Base-by-base conservation (phyloP, 1,140 invertebrate genomes). In the Chironomus striatipennis region DNA sequence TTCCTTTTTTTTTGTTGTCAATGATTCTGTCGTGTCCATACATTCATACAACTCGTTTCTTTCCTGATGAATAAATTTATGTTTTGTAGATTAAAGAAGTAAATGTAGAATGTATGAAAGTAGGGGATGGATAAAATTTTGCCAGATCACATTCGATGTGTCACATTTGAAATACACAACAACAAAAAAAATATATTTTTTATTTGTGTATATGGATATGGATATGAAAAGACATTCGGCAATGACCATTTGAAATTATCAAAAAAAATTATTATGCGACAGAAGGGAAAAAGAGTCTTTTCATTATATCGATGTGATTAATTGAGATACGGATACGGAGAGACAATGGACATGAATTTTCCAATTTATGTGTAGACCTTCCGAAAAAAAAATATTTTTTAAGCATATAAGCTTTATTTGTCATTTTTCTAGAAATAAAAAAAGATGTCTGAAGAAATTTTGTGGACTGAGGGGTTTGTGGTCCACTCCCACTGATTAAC, bases 271-370 rank as follows among this genome's bases (percentile, higher is more conserved):
- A 57, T 57, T n/a, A 57, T 57, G 12, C 47, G 12, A 15, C 10
- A 57, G 47, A 57, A 34, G 47, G n/a, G 12, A 47, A 10, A 47
- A 47, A 47, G 43, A n/a, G 47, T n/a, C 47, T 57, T 57, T 70
- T 70, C 18, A 70, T 70, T 21, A 70, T 70, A 70, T 70, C 65
- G 65, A 70, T 70, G 65, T 70, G 65, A 70, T 70, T 70, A 70
- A 70, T 70, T 70, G 65, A 70, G 65, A 70, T 70, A 70, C 47
- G 47, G 47, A 57, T 57, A 57, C 47, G n/a, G 47, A 57, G 47
- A 57, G 9, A 57, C 47, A 57, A 57, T 57, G 47, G 47, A 57
- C 47, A n/a, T 57, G 47, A 57, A 57, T 57, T 57, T 57, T 57
- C 47, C 47, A n/a, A 57, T 12, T 57, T 57, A 12, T n/a, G 24